phyloP scores from a whole-genome alignment of 2,113 vertebrate species.

The Mionectes macconnelli region DNA sequence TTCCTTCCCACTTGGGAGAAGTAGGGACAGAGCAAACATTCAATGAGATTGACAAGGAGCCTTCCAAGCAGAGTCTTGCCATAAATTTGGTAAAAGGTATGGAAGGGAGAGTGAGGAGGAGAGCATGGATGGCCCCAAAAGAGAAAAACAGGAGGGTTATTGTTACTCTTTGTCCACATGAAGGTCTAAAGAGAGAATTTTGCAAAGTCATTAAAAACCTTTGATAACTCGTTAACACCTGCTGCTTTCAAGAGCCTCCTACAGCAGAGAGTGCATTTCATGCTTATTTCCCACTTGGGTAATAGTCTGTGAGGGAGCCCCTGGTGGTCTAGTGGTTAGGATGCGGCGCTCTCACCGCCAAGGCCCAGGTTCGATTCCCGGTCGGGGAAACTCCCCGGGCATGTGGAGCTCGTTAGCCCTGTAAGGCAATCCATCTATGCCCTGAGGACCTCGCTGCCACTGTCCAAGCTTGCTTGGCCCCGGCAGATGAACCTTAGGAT shows the following conservation, averaged over 20 bases:
- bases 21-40: not conserved
- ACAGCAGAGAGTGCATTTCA: fast-evolving
- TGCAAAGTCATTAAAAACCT: not conserved
- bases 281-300: not conserved
- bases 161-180: not conserved
- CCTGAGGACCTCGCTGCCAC: too few species aligned
- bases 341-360: too few species aligned
- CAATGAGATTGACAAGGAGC: not conserved
- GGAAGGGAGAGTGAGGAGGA: not conserved
- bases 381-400: too few species aligned
- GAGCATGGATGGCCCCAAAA: not conserved
- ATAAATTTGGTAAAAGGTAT: not conserved
- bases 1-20: not conserved
- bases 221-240: not conserved
- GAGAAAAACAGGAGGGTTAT: not conserved
- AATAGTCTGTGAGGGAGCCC: not conserved
- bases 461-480: too few species aligned
- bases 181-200: not conserved
- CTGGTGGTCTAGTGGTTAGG: too few species aligned
- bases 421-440: too few species aligned
- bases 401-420: too few species aligned
- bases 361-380: too few species aligned
- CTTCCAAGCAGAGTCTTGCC: not conserved
- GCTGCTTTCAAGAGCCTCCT: not conserved
- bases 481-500: too few species aligned